Evolutionary conservation across 2,113 vertebrate species (phyloP).

Genomic region (Amblyornis subalaris): DNA sequence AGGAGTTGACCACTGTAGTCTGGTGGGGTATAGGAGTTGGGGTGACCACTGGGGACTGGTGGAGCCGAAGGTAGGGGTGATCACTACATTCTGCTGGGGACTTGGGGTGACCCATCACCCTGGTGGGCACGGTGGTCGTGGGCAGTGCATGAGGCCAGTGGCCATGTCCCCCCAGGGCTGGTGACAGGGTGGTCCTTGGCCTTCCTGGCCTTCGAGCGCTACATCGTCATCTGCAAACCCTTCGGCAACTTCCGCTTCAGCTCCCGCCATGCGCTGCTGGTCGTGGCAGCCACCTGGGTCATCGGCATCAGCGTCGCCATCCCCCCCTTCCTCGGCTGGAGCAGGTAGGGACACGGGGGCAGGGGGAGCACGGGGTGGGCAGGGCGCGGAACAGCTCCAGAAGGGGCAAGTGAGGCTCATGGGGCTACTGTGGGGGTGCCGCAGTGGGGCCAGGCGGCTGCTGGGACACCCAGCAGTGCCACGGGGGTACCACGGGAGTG

Average conservation of each 20-base stretch:
- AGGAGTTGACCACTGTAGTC: too few relatives aligned
- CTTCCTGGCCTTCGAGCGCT: conserved; percentile 80
- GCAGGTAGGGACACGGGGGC: conserved; percentile 65
- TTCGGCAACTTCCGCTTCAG: conserved; percentile 79
- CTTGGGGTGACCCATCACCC: too few relatives aligned
- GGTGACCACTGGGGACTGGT: not conserved
- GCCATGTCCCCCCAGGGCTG: conserved; percentile 41
- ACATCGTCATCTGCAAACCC: conserved; percentile 84
- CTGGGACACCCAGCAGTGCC: not conserved
- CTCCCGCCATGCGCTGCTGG: conserved; percentile 68
- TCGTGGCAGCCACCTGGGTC: conserved; percentile 74
- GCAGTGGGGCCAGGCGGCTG: not conserved
- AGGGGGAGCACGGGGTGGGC: rapidly evolving
- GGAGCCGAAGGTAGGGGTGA: not conserved
- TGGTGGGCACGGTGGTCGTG: not conserved
- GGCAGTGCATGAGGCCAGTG: rapidly evolving
- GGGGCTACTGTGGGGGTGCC: not conserved
- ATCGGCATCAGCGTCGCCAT: conserved; percentile 71
- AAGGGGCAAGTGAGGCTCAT: not conserved
- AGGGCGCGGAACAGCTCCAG: not conserved
- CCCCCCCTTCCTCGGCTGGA: conserved; percentile 84
- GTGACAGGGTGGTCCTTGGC: conserved; percentile 82
- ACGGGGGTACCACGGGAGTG: not conserved
- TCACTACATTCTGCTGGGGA: not conserved
- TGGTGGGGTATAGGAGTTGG: not conserved